Evolutionary conservation across 2,888 invertebrate species (phyloP), one percentile per base, ranked within the genome.

Genomic region (Cactoblastis cactorum): DNA sequence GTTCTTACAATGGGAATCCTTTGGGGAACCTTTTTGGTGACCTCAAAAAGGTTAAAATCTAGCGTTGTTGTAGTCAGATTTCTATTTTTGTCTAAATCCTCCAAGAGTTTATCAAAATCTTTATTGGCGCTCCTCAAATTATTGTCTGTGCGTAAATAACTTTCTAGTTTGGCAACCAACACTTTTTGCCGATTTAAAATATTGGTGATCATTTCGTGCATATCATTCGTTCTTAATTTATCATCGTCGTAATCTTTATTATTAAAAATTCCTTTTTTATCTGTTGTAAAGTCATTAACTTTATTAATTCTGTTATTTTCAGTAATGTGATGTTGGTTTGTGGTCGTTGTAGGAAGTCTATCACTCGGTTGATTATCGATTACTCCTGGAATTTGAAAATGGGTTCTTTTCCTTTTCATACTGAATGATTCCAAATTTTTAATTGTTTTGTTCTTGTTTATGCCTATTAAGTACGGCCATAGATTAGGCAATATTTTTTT

Each of bases 381-480:
- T 15, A 37, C 56, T 24, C 41, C 18, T 2, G 67, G 68, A 1
- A 69, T 46, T 0, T 60, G 55, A 9, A 63, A 57, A 17, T 65
- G 57, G 0, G 69, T 69, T 41, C 64, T 58, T 17, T 56, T 57
- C 51, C 63, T 57, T 0, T 50, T 28, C 64, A 77, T 60, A n/a
- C 50, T 54, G 35, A 73, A 72, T 2, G 64, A 32, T 5, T 69
- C 63, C 1, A 77, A 17, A 0, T 53, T 55, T 19, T 61, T 59
- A 53, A 61, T 74, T 0, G 70, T 53, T 3, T 19, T 39, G 3
- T 46, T 33, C 0, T 47, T 37, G 2, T 59, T 8, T 9, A 9
- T 17, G 8, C 37, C 37, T 9, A 28, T 9, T 22, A 35, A 8
- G 17, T 14, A 17, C 15, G 37, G 37, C 15, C 9, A 37, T 2